phyloP scores from a whole-genome alignment of 2,797 vertebrate genomes.

The Rhabdomys pumilio region DNA sequence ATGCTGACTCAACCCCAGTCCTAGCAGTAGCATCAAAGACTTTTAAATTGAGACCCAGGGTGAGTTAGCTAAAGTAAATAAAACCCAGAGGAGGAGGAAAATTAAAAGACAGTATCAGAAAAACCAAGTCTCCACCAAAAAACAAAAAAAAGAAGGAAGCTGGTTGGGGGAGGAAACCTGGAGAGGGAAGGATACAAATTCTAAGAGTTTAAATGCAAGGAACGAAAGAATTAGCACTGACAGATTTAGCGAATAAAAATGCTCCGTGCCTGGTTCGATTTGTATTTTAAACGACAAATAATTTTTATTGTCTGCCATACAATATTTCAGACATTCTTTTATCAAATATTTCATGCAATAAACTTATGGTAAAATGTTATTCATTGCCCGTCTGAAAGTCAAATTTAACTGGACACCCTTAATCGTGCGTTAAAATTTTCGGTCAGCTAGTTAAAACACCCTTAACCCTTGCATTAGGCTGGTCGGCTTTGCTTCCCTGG shows the following conservation, averaged over 20 bases:
- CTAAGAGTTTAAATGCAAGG: conserved; percentile 44
- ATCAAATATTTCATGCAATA: conserved; percentile 28
- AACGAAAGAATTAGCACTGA: conserved; percentile 2
- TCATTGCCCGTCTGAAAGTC: conserved; percentile 48
- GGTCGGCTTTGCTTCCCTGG: background rate
- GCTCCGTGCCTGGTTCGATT: conserved; percentile 8
- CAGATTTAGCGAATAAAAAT: conserved; percentile 58
- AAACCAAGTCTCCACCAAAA: conserved; percentile 30
- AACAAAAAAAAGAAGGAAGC: background rate
- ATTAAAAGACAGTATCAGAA: conserved; percentile 55
- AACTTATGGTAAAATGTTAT: background rate
- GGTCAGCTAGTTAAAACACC: background rate
- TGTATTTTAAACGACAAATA: conserved; percentile 52
- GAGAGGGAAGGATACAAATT: background rate
- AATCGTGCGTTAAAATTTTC: background rate
- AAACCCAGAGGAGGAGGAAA: conserved; percentile 49
- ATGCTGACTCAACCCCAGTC: conserved; percentile 33
- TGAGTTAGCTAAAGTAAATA: conserved; percentile 81
- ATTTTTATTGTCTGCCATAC: background rate
- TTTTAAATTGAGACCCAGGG: conserved; percentile 74
- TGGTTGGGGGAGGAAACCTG: background rate
- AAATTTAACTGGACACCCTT: background rate
- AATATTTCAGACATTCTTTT: conserved; percentile 34
- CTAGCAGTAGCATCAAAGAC: conserved; percentile 76
- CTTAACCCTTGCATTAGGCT: conserved; percentile 1